phyloP scores from a whole-genome alignment of 1,140 invertebrate genomes.

The Zophobas morio region DNA sequence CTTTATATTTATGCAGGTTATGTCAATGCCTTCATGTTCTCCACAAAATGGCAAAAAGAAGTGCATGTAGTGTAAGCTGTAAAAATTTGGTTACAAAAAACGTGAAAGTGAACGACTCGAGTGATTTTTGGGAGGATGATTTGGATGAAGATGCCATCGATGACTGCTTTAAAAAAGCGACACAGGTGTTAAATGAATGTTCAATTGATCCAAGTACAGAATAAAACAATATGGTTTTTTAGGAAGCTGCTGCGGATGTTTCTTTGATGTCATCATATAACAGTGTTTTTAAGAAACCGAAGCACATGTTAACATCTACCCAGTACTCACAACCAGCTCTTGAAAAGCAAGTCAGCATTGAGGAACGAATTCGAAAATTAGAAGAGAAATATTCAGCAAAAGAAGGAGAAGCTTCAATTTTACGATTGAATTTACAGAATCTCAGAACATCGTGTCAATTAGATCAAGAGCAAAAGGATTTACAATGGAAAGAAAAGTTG shows the following conservation, averaged over 20 bases:
- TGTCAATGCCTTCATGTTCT: too few species aligned
- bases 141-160: conserved; percentile 56
- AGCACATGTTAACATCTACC: conserved; percentile 54
- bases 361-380: conserved; percentile 52
- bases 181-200: conserved; percentile 54
- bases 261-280: conserved; percentile 54
- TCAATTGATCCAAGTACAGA: conserved; percentile 6
- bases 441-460: conserved; percentile 36
- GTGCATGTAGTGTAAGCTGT: neutral
- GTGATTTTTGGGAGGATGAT: conserved; percentile 60
- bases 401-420: conserved; percentile 59
- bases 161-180: conserved; percentile 56
- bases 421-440: conserved; percentile 56
- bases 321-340: conserved; percentile 43
- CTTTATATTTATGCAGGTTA: too few species aligned
- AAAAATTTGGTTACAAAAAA: conserved; percentile 48
- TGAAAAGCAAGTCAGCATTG: conserved; percentile 29
- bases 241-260: conserved; percentile 41
- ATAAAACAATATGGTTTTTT: conserved; percentile 16
- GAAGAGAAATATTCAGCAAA: conserved; percentile 55
- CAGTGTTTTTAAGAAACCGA: conserved; percentile 56
- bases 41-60: neutral
- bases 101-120: conserved; percentile 53
- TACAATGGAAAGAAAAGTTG: conserved; percentile 60
- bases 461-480: conserved; percentile 55